A percentile compares a stretch with the other conserved stretches of the same genome.
Conservation (phyloP, 2,113 vertebrate genomes). For the Nothobranchius kuhntae region DNA sequence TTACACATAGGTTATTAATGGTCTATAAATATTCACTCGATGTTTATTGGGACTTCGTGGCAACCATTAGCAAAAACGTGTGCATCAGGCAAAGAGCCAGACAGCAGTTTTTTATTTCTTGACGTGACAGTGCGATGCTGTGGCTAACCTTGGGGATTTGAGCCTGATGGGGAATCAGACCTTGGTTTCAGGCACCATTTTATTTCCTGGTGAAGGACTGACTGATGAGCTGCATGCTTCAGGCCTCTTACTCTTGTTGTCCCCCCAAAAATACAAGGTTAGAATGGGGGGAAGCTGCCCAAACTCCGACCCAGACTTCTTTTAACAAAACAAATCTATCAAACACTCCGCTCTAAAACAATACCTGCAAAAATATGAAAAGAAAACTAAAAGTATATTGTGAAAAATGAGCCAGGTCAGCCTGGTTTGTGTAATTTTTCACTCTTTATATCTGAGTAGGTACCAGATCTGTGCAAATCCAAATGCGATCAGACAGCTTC, state of each 20-base stretch:
- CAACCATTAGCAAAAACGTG: constrained; percentile 59
- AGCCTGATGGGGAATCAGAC: constrained; percentile 70
- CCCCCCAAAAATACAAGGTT: constrained; percentile 60
- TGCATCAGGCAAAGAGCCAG: constrained; percentile 41
- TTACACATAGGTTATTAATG: constrained; percentile 73
- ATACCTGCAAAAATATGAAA: constrained; percentile 18
- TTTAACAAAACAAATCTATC: constrained; percentile 58
- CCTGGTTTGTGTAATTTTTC: constrained; percentile 45
- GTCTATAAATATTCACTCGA: constrained; percentile 74
- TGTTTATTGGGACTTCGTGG: constrained; percentile 63
- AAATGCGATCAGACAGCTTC: constrained; percentile 72
- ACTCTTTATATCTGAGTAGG: constrained; percentile 45
- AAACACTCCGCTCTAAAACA: constrained; percentile 27
- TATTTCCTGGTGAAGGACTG: constrained; percentile 57
- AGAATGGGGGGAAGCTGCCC: constrained; percentile 8
- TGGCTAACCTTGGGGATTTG: constrained; percentile 67
- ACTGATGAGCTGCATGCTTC: constrained; percentile 61
- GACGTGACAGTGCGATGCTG: constrained; percentile 56
- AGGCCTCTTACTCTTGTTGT: constrained; percentile 51
- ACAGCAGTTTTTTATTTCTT: constrained; percentile 59
- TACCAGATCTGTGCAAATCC: constrained; percentile 62
- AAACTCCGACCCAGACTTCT: constrained; percentile 12
- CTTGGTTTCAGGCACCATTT: constrained; percentile 69
- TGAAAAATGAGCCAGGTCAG: constrained; percentile 63
- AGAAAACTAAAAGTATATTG: constrained; percentile 55